Evolutionary conservation across 2,888 invertebrate genomes (phyloP).

Genomic region (Aquatica leii): DNA sequence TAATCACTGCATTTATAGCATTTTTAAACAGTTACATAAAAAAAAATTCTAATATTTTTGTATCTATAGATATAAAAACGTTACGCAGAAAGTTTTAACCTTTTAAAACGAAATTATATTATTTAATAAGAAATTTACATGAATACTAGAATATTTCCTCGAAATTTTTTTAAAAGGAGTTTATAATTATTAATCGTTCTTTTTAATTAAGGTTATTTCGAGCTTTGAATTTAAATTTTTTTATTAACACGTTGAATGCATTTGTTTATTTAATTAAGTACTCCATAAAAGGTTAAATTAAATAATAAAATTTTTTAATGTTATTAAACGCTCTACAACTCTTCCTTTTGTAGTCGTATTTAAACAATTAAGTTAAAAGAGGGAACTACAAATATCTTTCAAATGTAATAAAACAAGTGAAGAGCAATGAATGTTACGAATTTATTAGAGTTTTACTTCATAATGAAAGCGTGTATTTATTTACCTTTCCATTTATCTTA

Average conservation of each 20-base stretch:
- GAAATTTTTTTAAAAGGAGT: neutral
- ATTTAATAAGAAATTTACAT: conserved; percentile 7
- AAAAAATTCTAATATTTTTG: too few relatives aligned
- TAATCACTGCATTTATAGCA: too few relatives aligned
- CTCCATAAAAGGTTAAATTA: conserved; percentile 7
- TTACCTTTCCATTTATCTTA: too few relatives aligned
- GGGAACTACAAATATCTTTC: neutral
- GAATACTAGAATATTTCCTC: neutral
- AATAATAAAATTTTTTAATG: neutral
- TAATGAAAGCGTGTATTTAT: too few relatives aligned
- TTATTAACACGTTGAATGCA: conserved; percentile 1
- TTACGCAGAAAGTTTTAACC: too few relatives aligned
- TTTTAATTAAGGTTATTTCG: conserved; percentile 9
- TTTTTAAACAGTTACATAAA: too few relatives aligned
- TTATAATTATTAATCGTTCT: neutral
- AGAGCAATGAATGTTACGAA: too few relatives aligned
- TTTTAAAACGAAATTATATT: too few relatives aligned
- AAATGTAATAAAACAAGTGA: neutral
- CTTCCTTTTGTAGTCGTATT: neutral
- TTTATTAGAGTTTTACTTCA: too few relatives aligned
- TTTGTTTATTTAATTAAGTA: conserved; percentile 11
- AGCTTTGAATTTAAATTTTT: conserved; percentile 8
- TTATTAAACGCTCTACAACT: neutral
- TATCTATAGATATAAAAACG: too few relatives aligned
- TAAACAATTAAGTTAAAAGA: neutral